Conservation (phyloP, 2,797 vertebrate species). For the Leuciscus waleckii region DNA sequence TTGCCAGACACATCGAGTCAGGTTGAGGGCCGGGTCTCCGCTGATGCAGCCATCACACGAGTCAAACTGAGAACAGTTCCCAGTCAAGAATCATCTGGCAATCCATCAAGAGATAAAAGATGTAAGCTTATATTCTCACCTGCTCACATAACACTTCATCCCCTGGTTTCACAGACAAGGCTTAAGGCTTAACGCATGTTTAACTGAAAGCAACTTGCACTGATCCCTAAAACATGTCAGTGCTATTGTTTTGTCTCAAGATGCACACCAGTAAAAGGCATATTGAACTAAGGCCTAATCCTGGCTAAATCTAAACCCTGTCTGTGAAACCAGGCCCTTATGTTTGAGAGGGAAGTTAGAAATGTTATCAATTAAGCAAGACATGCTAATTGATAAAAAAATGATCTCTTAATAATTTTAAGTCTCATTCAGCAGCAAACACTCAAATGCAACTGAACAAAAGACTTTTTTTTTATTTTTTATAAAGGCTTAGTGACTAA, state of each 20-base stretch:
- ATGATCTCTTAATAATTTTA: not conserved
- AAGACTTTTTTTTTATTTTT: not conserved
- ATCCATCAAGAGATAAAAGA: conserved; percentile 50
- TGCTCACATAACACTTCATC: not conserved
- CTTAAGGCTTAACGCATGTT: not conserved
- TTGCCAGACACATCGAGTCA: conserved; percentile 81
- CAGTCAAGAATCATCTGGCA: conserved; percentile 60
- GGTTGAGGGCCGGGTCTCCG: conserved; percentile 76
- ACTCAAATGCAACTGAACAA: not conserved
- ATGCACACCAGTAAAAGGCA: not conserved
- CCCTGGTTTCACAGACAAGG: not conserved
- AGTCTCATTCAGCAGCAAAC: not conserved
- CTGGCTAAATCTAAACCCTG: not conserved
- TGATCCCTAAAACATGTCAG: not conserved
- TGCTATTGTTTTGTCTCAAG: not conserved
- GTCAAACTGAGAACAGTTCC: conserved; percentile 74
- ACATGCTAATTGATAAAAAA: not conserved
- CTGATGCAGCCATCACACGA: conserved; percentile 78
- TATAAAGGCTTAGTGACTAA: not conserved
- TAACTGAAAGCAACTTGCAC: no score
- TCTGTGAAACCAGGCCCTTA: not conserved
- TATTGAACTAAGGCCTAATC: no score
- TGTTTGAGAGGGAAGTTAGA: not conserved
- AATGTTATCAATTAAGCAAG: not conserved
- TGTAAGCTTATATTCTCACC: not conserved